Conservation (phyloP, 1,140 invertebrate genomes). For the Bicyclus anynana region DNA sequence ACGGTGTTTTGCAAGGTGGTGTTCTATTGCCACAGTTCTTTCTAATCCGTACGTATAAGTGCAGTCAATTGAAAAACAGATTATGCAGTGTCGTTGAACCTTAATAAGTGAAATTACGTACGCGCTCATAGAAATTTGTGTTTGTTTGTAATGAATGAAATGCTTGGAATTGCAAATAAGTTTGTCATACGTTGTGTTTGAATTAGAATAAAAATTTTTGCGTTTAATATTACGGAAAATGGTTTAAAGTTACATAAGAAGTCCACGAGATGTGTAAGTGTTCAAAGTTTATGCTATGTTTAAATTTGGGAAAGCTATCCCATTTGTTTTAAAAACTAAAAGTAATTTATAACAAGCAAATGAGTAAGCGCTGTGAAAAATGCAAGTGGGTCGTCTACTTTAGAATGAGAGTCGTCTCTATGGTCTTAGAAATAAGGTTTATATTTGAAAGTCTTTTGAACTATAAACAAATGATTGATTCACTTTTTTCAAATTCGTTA, state of each 20-base stretch:
- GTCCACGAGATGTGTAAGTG: slow-evolving; percentile 67
- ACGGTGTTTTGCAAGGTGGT: slow-evolving; percentile 38
- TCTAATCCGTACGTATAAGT: slow-evolving; percentile 13
- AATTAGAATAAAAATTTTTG: not conserved
- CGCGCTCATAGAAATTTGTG: not conserved
- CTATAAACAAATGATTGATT: not conserved
- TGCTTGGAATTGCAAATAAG: not conserved
- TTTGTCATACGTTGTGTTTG: not conserved
- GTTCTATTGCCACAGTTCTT: slow-evolving; percentile 30
- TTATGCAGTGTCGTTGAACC: slow-evolving; percentile 29
- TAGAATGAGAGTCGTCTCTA: slow-evolving; percentile 9
- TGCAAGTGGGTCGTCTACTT: slow-evolving; percentile 24
- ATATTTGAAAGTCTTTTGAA: slow-evolving; percentile 1
- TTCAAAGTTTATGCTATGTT: slow-evolving; percentile 6
- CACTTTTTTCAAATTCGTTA: too few species aligned
- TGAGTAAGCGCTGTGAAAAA: slow-evolving; percentile 27
- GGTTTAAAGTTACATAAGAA: slow-evolving; percentile 36
- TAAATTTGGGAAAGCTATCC: not conserved
- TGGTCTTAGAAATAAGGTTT: slow-evolving; percentile 10
- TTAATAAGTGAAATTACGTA: slow-evolving; percentile 19
- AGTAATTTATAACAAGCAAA: slow-evolving; percentile 13
- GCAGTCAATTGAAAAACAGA: slow-evolving; percentile 10
- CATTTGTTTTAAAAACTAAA: slow-evolving; percentile 16
- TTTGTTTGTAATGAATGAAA: not conserved
- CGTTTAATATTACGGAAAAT: slow-evolving; percentile 15